Percentiles rank a stretch among this genome's conserved stretches.
Evolutionary conservation across 1,140 invertebrate species (phyloP).

Genomic region (Uloborus diversus): DNA sequence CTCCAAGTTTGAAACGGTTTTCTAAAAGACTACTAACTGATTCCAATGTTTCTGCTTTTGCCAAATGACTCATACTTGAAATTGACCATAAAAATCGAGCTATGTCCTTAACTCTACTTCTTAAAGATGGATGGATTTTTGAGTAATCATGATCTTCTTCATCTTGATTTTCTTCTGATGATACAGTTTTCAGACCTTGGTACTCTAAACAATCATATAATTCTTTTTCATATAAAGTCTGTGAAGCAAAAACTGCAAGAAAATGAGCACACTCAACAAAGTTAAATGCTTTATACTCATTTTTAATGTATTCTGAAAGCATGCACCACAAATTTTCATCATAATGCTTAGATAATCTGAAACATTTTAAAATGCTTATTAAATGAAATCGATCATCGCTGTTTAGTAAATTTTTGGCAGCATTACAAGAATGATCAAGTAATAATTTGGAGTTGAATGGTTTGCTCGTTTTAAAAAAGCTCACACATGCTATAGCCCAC

Average conservation of each 20-base stretch:
- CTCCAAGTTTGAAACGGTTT: slow-evolving; percentile 3
- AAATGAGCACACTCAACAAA: slow-evolving; percentile 40
- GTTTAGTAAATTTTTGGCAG: slow-evolving; percentile 7
- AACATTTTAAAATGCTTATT: slow-evolving; percentile 41
- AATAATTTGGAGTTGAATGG: background rate
- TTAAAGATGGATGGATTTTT: slow-evolving; percentile 24
- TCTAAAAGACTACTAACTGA: background rate
- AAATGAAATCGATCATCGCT: slow-evolving; percentile 32
- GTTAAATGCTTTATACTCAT: slow-evolving; percentile 14
- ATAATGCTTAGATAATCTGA: slow-evolving; percentile 17
- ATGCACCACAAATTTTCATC: background rate
- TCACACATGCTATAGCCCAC: slow-evolving; percentile 14
- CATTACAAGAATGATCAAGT: background rate
- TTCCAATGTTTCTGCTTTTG: background rate
- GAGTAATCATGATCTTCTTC: background rate
- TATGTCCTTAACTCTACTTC: slow-evolving; percentile 35
- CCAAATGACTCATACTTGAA: slow-evolving; percentile 9
- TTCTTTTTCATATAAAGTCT: slow-evolving; percentile 13
- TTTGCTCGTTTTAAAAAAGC: slow-evolving; percentile 42
- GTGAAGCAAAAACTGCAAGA: slow-evolving; percentile 32
- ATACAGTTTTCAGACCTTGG: slow-evolving; percentile 5
- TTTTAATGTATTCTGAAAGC: slow-evolving; percentile 15
- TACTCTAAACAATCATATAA: slow-evolving; percentile 17
- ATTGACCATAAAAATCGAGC: slow-evolving; percentile 39
- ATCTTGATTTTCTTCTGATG: background rate